Percentiles rank a stretch among this genome's conserved stretches.
Evolutionary conservation across 2,797 vertebrate genomes (phyloP).

Genomic region (Decapterus maruadsi): DNA sequence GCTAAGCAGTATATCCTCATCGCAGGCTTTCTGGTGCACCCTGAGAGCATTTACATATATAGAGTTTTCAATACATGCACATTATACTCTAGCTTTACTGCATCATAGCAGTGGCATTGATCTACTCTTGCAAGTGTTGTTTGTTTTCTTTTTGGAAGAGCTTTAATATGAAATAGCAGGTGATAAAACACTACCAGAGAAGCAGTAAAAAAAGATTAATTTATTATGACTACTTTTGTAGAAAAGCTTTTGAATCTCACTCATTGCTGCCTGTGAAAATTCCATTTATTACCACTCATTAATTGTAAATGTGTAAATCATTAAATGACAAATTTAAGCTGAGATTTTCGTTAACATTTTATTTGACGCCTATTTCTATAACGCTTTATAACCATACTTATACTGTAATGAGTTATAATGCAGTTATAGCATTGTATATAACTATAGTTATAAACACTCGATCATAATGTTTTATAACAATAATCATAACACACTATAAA

Average conservation of each 20-base stretch:
- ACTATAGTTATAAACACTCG: no score
- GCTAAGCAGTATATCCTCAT: slow-evolving; percentile 49
- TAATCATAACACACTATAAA: no score
- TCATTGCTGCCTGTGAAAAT: background rate
- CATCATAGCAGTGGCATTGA: slow-evolving; percentile 34
- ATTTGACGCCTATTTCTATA: no score
- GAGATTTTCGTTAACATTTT: no score
- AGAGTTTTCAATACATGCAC: slow-evolving; percentile 48
- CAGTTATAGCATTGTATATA: no score
- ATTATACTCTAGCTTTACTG: slow-evolving; percentile 40
- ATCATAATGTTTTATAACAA: no score
- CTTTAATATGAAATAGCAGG: slow-evolving; percentile 1
- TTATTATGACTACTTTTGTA: background rate
- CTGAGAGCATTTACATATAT: slow-evolving; percentile 54
- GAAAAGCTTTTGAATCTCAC: background rate
- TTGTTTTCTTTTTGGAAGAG: slow-evolving; percentile 12
- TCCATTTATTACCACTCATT: background rate
- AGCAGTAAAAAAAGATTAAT: background rate
- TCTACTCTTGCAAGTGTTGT: slow-evolving; percentile 13
- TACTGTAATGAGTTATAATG: no score
- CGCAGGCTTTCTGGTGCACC: slow-evolving; percentile 43
- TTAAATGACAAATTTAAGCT: background rate
- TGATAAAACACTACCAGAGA: background rate
- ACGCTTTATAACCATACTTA: no score
- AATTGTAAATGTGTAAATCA: background rate